Conservation (phyloP, 2,888 invertebrate species). For the Habrosyne pyritoides region DNA sequence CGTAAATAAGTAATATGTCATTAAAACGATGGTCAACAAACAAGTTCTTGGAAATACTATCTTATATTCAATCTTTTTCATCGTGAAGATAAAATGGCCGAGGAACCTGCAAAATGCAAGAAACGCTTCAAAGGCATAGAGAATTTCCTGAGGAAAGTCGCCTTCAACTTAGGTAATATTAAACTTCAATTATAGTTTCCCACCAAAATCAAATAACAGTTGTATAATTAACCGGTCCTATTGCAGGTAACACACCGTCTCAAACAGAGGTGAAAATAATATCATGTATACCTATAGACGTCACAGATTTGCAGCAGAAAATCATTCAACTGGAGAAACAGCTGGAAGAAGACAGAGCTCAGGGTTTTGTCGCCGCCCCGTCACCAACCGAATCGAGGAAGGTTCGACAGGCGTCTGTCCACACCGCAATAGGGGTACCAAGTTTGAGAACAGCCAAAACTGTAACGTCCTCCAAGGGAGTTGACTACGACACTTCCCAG, state of each 20-base stretch:
- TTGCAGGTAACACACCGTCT: conserved; percentile 70
- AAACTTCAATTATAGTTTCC: background rate
- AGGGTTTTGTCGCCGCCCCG: background rate
- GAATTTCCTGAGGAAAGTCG: conserved; percentile 65
- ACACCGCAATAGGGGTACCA: background rate
- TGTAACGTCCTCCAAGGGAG: background rate
- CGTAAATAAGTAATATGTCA: too few species aligned
- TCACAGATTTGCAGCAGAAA: conserved; percentile 71
- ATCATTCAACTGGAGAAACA: conserved; percentile 62
- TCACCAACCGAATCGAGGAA: background rate
- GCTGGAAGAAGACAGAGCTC: conserved; percentile 38
- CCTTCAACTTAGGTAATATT: conserved; percentile 63
- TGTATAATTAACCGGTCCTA: conserved; percentile 11
- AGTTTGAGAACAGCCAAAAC: background rate
- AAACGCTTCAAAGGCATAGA: conserved; percentile 69
- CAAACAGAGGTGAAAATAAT: conserved; percentile 78
- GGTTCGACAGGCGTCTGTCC: background rate
- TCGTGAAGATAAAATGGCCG: conserved; percentile 39
- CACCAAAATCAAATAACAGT: conserved; percentile 5
- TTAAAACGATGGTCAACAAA: too few species aligned
- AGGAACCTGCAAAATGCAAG: conserved; percentile 32
- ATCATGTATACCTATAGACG: conserved; percentile 78
- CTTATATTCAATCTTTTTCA: too few species aligned
- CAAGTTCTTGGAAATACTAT: too few species aligned
- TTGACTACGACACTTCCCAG: background rate